Evolutionary conservation across 1,140 invertebrate genomes (phyloP).

Genomic region (Anastatus disparis): DNA sequence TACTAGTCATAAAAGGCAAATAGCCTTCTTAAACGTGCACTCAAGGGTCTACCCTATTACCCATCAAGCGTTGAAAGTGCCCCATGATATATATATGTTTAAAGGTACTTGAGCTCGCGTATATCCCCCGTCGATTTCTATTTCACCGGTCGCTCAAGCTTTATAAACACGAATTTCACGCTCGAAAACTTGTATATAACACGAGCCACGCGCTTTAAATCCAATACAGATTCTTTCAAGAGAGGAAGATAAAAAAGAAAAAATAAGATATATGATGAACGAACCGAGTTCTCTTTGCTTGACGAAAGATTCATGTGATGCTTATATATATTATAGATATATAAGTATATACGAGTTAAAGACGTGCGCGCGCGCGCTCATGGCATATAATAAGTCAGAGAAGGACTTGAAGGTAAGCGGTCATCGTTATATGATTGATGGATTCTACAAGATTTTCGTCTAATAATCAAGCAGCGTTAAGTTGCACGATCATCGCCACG

Average conservation of each 20-base stretch:
- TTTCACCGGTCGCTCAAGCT: not conserved
- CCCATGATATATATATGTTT: not conserved
- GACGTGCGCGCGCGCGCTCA: not conserved
- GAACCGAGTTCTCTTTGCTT: too few species aligned
- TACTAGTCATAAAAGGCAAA: conserved; percentile 30
- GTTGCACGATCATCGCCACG: conserved; percentile 9
- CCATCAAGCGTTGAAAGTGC: conserved; percentile 1
- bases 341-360: not conserved
- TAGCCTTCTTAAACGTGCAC: conserved; percentile 27
- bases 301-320: too few species aligned
- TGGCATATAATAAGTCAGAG: not conserved
- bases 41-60: conserved; percentile 21
- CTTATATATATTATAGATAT: too few species aligned
- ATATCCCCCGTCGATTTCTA: not conserved
- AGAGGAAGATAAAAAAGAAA: too few species aligned
- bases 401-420: not conserved
- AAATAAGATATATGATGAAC: too few species aligned
- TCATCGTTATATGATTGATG: conserved; percentile 18
- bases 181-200: not conserved
- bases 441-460: conserved; percentile 21
- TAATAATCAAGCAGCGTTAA: conserved; percentile 18
- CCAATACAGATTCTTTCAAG: too few species aligned
- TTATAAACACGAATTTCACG: conserved; percentile 30
- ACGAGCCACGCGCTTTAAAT: too few species aligned
- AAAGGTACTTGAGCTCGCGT: too few species aligned